Conservation (phyloP, 2,888 invertebrate genomes). For the Lasioglossum marginatum region DNA sequence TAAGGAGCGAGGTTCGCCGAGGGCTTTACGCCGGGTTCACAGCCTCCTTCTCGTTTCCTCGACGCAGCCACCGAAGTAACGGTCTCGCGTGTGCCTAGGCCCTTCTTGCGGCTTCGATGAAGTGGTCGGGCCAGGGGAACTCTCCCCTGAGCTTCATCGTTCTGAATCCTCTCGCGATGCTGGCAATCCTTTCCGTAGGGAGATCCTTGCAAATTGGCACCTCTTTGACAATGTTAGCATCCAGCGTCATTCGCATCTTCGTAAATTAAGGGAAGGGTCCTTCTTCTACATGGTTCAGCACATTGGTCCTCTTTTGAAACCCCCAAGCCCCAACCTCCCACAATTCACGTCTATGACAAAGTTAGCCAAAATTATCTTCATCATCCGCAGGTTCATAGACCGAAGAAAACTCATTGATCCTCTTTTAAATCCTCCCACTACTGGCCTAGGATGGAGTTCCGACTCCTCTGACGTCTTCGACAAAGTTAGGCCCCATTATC, state of each 20-base stretch:
- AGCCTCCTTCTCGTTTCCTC: constrained; percentile 77
- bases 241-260: too few relatives aligned
- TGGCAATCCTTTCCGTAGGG: background rate
- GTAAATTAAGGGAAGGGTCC: too few relatives aligned
- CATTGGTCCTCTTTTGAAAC: too few relatives aligned
- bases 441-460: background rate
- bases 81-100: constrained; percentile 70
- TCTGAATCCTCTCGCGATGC: too few relatives aligned
- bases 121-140: constrained; percentile 62
- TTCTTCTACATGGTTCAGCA: too few relatives aligned
- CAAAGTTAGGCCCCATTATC: background rate
- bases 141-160: constrained; percentile 19
- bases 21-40: constrained; percentile 80
- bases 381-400: too few relatives aligned
- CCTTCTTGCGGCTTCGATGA: constrained; percentile 61
- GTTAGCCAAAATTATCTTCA: too few relatives aligned
- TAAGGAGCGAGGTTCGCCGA: constrained; percentile 82
- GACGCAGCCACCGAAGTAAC: constrained; percentile 72
- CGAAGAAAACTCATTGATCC: background rate
- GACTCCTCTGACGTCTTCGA: background rate
- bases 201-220: too few relatives aligned
- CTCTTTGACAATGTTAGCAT: too few relatives aligned
- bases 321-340: too few relatives aligned
- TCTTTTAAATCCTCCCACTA: background rate
- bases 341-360: too few relatives aligned